A percentile compares a stretch with the other conserved stretches of the same genome.
These are phyloP conservation scores for Polyploca ridens DNA, from an alignment of 2,888 invertebrate genomes.

Conservation along the genomic window DNA sequence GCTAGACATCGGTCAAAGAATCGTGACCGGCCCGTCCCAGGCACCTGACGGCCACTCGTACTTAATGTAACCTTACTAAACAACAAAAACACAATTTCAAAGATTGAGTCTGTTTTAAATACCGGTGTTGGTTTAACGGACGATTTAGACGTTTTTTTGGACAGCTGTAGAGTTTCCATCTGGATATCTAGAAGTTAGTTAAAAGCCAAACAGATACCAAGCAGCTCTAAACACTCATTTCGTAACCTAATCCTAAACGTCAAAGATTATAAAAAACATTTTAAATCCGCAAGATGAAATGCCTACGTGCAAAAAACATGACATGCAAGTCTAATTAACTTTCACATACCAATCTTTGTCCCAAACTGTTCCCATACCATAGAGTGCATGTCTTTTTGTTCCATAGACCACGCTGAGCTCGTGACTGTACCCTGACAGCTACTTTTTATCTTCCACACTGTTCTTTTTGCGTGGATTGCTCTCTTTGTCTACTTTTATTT, in stretches of 20 bases:
- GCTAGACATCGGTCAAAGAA: slow-evolving; percentile 81
- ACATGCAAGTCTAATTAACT: not conserved
- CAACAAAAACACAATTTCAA: slow-evolving; percentile 62
- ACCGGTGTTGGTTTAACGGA: slow-evolving; percentile 32
- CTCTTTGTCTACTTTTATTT: slow-evolving; percentile 81
- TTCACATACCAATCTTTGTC: not conserved
- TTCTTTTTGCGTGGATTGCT: slow-evolving; percentile 70
- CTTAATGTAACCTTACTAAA: slow-evolving; percentile 71
- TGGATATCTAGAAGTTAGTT: not conserved
- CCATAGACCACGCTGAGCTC: slow-evolving; percentile 71
- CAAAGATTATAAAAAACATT: not conserved
- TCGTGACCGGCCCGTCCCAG: slow-evolving; percentile 81
- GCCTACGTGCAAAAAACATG: not conserved
- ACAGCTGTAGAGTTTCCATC: not conserved
- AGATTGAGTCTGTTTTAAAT: slow-evolving; percentile 62
- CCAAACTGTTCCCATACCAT: not conserved
- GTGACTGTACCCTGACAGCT: slow-evolving; percentile 80
- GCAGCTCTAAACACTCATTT: not conserved
- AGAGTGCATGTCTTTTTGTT: slow-evolving; percentile 39
- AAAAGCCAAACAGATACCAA: not conserved
- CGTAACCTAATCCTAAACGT: not conserved
- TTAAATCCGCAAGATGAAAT: not conserved
- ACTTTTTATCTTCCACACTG: slow-evolving; percentile 72
- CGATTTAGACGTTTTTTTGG: slow-evolving; percentile 15
- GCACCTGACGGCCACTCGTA: slow-evolving; percentile 79